A percentile compares a stretch with the other conserved stretches of the same genome.
These are phyloP conservation scores for Cichladusa arquata DNA, from an alignment of 2,113 vertebrate species.

Conservation along the genomic window DNA sequence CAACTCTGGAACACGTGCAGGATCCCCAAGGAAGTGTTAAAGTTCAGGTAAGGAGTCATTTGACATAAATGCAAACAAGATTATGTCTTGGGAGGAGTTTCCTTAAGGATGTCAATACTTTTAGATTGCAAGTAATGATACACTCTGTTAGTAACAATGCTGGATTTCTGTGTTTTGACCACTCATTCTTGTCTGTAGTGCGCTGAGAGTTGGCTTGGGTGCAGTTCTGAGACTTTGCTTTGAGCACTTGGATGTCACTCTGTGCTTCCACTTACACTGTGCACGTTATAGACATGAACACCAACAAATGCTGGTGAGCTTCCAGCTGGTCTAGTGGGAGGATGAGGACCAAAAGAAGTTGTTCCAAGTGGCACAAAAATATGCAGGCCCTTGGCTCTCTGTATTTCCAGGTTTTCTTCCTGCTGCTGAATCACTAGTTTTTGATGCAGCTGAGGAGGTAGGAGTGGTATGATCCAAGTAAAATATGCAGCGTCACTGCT, in stretches of 20 bases:
- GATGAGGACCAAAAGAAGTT: not conserved
- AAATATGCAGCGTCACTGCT: not conserved
- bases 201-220: accelerated
- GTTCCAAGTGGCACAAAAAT: not conserved
- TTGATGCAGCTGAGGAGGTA: not conserved
- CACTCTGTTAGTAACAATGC: not conserved
- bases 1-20: conserved; percentile 90
- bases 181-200: not conserved
- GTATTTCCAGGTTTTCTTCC: not conserved
- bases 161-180: not conserved
- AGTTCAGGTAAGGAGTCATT: conserved; percentile 81
- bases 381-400: accelerated
- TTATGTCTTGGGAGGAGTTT: not conserved
- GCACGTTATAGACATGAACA: accelerated
- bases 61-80: not conserved
- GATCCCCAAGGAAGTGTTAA: conserved; percentile 90
- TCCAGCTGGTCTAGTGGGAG: not conserved
- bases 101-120: not conserved
- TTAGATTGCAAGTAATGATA: not conserved
- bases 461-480: not conserved
- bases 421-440: not conserved
- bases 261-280: not conserved
- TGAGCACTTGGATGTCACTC: not conserved
- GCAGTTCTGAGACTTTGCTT: not conserved
- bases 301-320: not conserved